Conservation (phyloP, 1,140 invertebrate genomes). For the Archivesica marissinica region DNA sequence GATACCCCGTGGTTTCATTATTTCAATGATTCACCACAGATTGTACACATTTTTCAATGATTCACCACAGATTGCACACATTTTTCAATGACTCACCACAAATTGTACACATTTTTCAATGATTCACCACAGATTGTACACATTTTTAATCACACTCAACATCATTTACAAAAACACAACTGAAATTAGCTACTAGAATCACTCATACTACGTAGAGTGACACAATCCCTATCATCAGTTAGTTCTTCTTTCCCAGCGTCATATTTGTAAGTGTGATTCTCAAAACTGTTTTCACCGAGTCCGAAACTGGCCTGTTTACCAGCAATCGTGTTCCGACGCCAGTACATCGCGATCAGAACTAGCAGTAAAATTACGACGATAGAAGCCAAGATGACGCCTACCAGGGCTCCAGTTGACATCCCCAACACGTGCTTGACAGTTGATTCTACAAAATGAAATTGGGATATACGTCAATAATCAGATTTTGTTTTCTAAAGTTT, state of each 20-base stretch:
- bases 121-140: no score
- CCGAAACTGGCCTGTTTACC: conserved; percentile 1
- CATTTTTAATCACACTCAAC: no score
- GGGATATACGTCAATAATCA: no score
- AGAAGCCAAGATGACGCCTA: conserved; percentile 20
- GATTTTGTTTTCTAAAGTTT: no score
- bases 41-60: no score
- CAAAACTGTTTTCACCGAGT: background rate
- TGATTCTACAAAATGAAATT: background rate
- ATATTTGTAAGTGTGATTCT: background rate
- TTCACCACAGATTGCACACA: no score
- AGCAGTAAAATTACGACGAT: conserved; percentile 13
- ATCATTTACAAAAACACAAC: no score
- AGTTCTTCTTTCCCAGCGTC: background rate
- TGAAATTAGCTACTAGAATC: conserved; percentile 3
- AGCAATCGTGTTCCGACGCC: background rate
- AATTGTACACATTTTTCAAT: no score
- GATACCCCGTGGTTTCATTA: no score
- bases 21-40: no score
- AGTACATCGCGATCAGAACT: conserved; percentile 19
- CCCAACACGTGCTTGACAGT: conserved; percentile 1
- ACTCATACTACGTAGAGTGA: background rate
- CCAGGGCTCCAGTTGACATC: conserved; percentile 21
- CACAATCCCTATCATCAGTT: background rate
- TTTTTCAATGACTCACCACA: no score